Percentiles rank a stretch among this genome's conserved stretches.
These are phyloP conservation scores for Nerophis ophidion DNA, from an alignment of 2,113 vertebrate genomes.

Conservation along the genomic window DNA sequence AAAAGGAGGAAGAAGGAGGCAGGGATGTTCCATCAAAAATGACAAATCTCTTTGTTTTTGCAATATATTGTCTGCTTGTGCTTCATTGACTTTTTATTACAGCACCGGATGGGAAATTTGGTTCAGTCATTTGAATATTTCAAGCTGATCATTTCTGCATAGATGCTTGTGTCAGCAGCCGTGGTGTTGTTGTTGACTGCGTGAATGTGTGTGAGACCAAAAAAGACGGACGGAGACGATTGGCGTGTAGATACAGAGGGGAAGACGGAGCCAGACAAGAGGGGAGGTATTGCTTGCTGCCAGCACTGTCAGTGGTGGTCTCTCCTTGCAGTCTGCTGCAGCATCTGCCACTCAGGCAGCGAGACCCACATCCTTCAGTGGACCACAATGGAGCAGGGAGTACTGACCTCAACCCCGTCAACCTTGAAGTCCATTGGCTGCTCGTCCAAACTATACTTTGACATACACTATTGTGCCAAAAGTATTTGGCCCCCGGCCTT, in stretches of 20 bases:
- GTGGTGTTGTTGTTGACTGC: constrained; percentile 25
- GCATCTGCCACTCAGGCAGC: constrained; percentile 78
- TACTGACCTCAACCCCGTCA: too few species aligned
- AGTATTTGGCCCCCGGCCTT: too few species aligned
- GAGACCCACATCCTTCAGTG: too few species aligned
- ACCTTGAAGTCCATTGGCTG: too few species aligned
- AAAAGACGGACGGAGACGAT: constrained; percentile 25
- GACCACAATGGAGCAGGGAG: too few species aligned
- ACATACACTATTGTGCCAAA: too few species aligned
- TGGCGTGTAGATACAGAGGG: constrained; percentile 20
- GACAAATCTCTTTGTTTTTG: constrained; percentile 72
- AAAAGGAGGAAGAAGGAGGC: constrained; percentile 40
- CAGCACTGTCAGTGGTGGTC: constrained; percentile 72
- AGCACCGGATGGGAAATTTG: constrained; percentile 74
- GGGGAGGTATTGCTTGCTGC: constrained; percentile 38
- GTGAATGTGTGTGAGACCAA: constrained; percentile 17
- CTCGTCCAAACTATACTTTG: too few species aligned
- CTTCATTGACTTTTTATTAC: constrained; percentile 91
- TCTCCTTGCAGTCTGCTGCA: constrained; percentile 74
- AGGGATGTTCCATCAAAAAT: constrained; percentile 51
- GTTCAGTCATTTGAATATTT: constrained; percentile 72
- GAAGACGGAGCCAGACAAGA: constrained; percentile 39
- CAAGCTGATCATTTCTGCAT: constrained; percentile 71
- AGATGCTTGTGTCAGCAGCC: constrained; percentile 47
- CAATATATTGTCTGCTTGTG: constrained; percentile 79